Base-by-base conservation (phyloP, 1,140 invertebrate genomes). In the Drosophila rufa region DNA sequence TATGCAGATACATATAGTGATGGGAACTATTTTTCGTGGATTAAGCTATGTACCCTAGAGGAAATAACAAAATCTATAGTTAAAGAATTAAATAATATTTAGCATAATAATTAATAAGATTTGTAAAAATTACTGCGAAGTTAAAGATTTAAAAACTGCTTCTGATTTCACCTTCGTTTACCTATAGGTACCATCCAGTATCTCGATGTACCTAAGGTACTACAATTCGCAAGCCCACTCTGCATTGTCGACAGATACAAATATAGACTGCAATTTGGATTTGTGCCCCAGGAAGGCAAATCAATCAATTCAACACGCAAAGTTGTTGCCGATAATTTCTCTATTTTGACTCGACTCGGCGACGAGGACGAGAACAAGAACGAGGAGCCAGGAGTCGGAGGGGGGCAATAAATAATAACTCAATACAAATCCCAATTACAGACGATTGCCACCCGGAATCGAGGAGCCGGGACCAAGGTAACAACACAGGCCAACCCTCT, bases 361-460 rank as follows among this genome's bases (percentile, higher is more conserved):
- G 33, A 47, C 7, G 19, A 46, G 40, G 47, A 45, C 50, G 40
- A 27, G 19, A 22, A 53, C 61, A 42, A 38, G 22, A 40, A 43
- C 46, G 14, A 67, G 70, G 14, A n/a, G 53, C 15, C n/a, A 17
- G 53, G 17, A 38, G 8, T 22, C 53, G 6, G 51, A 6, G 51
- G 36, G 36, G 75, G 79, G 77, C 86, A 85, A 91, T 89, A 91
- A 87, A 91, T 91, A 91, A 91, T 91, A 91, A 87, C 89, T 91
- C 89, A 91, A 91, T 91, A 91, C 83, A 89, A 91, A 91, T 91
- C 89, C 89, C 75, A 91, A 91, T 91, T 91, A 91, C 81, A 62
- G 78, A 75, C 70, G 78, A 89, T 82, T 84, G 83, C 89, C 89
- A 91, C 89, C 89, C 89, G 56, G 66, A 64, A 48, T 64, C 60